These are phyloP conservation scores for Galeopsomyia nigrocyanea DNA, from an alignment of 2,888 invertebrate species.

Conservation along the genomic window DNA sequence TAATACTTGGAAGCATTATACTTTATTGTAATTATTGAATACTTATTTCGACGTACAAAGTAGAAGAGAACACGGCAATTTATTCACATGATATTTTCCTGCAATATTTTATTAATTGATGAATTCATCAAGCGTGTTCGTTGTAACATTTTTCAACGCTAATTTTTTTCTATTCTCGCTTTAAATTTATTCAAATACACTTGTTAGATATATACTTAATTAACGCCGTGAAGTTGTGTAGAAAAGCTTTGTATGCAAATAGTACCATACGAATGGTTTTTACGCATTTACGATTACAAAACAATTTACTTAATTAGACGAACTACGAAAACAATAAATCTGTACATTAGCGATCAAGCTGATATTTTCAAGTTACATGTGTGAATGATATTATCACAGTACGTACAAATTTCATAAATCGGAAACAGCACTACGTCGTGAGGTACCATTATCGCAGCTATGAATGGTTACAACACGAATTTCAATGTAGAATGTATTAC, in stretches of 20 bases:
- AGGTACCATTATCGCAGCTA: too few species aligned
- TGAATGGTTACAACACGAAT: too few species aligned
- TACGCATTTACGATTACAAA: conserved; percentile 15
- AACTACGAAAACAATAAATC: conserved; percentile 19
- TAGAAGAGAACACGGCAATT: conserved; percentile 28
- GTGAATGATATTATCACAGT: conserved; percentile 39
- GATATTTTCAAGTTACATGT: conserved; percentile 9
- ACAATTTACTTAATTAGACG: conserved; percentile 3
- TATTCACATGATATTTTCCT: conserved; percentile 11
- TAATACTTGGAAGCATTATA: conserved; percentile 37
- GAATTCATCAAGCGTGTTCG: conserved; percentile 27
- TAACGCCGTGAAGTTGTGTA: conserved; percentile 5
- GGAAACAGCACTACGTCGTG: conserved; percentile 12
- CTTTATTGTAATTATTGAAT: conserved; percentile 20
- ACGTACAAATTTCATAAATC: conserved; percentile 36
- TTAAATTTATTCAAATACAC: conserved; percentile 17
- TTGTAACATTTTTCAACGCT: conserved; percentile 33
- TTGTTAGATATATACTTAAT: neutral
- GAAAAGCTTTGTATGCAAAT: conserved; percentile 22
- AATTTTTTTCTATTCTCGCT: conserved; percentile 14
- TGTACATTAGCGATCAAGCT: conserved; percentile 1
- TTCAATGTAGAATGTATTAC: conserved; percentile 14
- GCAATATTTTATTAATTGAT: conserved; percentile 15
- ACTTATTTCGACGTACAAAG: conserved; percentile 31
- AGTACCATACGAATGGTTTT: conserved; percentile 7